These are phyloP conservation scores for Onchidella celtica DNA, from an alignment of 2,888 invertebrate species.

Conservation along the genomic window DNA sequence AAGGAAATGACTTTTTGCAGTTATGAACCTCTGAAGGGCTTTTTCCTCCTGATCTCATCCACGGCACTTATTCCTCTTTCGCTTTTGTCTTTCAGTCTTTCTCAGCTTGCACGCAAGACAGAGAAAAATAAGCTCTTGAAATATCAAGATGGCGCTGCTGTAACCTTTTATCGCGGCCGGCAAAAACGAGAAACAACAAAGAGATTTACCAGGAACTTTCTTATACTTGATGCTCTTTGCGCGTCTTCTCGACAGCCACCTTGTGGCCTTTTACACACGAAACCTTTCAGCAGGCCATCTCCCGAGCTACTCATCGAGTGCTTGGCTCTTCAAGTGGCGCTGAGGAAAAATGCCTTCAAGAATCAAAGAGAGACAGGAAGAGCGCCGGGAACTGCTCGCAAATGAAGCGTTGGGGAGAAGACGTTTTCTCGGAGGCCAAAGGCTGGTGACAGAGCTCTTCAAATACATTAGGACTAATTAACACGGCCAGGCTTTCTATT, in stretches of 20 bases:
- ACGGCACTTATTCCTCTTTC: not conserved
- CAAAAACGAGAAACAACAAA: not conserved
- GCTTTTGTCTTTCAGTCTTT: not conserved
- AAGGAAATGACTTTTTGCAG: constrained; percentile 32
- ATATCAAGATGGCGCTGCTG: not conserved
- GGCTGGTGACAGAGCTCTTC: constrained; percentile 25
- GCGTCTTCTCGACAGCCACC: constrained; percentile 13
- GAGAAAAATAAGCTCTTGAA: constrained; percentile 1
- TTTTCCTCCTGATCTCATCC: not conserved
- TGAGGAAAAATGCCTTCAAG: constrained; percentile 9
- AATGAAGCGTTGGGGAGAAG: constrained; percentile 14
- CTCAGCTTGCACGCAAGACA: not conserved
- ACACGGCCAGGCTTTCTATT: constrained; percentile 12
- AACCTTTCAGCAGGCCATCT: constrained; percentile 31
- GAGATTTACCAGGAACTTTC: constrained; percentile 13
- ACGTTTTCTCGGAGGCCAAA: constrained; percentile 13
- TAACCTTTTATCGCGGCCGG: not conserved
- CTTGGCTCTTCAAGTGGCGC: constrained; percentile 8
- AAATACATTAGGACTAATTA: constrained; percentile 37
- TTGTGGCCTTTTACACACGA: constrained; percentile 23
- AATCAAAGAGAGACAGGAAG: constrained; percentile 30
- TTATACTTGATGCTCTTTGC: constrained; percentile 32
- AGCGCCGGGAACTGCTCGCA: not conserved
- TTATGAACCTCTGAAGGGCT: not conserved
- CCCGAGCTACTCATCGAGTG: not conserved